These are phyloP conservation scores for Bubo blakistoni DNA, from an alignment of 2,113 vertebrate genomes.

Conservation along the genomic window DNA sequence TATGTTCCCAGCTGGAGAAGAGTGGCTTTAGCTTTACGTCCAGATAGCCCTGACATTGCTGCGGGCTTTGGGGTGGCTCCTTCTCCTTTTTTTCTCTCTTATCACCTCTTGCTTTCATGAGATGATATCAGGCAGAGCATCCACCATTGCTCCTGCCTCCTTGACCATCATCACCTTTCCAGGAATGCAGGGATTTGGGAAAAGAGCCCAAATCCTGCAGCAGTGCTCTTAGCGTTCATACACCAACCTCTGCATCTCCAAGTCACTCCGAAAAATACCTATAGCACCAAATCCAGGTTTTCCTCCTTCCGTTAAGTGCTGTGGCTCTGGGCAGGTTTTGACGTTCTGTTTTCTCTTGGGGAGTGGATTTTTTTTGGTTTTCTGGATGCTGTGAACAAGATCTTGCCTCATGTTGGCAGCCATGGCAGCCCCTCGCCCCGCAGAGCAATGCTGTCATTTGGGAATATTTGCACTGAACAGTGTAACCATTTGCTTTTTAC, in stretches of 20 bases:
- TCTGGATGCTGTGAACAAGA: neutral
- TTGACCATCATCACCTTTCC: neutral
- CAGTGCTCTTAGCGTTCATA: accelerated
- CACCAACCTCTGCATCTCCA: neutral
- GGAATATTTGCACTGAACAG: neutral
- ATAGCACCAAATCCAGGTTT: neutral
- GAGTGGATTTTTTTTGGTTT: neutral
- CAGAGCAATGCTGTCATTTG: neutral
- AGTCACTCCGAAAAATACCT: neutral
- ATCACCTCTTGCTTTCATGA: neutral
- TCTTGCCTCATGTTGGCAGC: neutral
- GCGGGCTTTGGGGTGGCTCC: neutral
- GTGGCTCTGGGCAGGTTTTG: neutral
- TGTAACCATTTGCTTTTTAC: neutral
- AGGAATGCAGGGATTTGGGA: neutral
- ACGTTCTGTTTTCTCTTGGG: neutral
- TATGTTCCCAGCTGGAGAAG: neutral
- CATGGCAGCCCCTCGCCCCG: accelerated
- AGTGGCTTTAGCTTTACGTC: neutral
- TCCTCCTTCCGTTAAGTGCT: neutral
- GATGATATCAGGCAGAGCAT: neutral
- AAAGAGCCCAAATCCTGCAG: neutral
- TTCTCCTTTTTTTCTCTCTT: neutral
- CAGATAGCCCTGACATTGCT: neutral
- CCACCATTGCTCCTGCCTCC: neutral